These are phyloP conservation scores for Montipora cactus DNA, from an alignment of 64 coral and sea anemone species.

Conservation along the genomic window DNA sequence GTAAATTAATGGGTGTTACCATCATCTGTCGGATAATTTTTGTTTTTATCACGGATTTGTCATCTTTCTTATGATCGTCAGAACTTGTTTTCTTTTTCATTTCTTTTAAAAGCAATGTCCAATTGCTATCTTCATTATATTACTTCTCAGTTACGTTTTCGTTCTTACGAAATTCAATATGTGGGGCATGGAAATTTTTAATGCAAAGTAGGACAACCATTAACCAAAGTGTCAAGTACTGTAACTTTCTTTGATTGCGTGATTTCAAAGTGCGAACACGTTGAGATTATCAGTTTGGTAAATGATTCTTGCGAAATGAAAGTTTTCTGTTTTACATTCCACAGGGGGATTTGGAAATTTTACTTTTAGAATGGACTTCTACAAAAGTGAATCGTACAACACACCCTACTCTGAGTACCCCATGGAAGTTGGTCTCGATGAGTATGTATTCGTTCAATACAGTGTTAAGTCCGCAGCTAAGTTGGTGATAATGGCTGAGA, in stretches of 20 bases:
- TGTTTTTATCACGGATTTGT: too few relatives aligned
- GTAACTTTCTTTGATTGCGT: neutral
- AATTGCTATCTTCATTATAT: too few relatives aligned
- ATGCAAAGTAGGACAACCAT: too few relatives aligned
- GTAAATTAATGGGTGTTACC: too few relatives aligned
- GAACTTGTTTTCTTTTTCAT: too few relatives aligned
- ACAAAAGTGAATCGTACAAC: neutral
- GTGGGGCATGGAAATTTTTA: too few relatives aligned
- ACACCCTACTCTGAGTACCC: slow-evolving; percentile 8
- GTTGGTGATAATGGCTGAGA: slow-evolving; percentile 25
- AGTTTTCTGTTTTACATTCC: neutral
- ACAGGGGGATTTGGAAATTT: slow-evolving; percentile 17
- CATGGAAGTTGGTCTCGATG: neutral
- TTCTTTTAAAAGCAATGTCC: too few relatives aligned
- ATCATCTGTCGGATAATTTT: too few relatives aligned
- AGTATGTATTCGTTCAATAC: neutral
- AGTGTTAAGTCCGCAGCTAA: slow-evolving; percentile 13
- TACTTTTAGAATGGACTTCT: slow-evolving; percentile 8
- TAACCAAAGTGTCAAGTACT: too few relatives aligned
- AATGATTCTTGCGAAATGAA: neutral
- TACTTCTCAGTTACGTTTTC: too few relatives aligned
- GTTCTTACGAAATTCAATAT: too few relatives aligned
- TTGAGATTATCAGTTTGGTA: neutral
- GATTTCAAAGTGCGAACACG: neutral
- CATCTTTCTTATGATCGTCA: too few relatives aligned